phyloP scores from a whole-genome alignment of 2,888 invertebrate genomes.

The Cremastinae sp. region DNA sequence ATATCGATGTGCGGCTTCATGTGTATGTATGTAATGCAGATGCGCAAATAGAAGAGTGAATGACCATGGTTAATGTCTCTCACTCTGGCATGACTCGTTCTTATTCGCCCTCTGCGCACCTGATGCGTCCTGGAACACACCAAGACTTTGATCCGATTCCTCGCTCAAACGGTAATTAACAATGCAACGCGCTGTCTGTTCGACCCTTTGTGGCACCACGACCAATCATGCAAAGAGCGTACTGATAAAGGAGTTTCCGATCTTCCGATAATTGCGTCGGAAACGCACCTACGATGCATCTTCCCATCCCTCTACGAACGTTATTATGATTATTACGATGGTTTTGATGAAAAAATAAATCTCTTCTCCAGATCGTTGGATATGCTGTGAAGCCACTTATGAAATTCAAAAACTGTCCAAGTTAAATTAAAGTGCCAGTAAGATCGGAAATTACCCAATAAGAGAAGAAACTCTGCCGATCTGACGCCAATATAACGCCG shows the following conservation, averaged over 20 bases:
- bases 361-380: constrained; percentile 6
- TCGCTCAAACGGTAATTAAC: constrained; percentile 18
- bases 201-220: neutral
- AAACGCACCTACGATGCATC: too few relatives aligned
- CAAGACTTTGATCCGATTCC: constrained; percentile 38
- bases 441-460: constrained; percentile 60
- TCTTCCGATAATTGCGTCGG: too few relatives aligned
- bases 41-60: constrained; percentile 6
- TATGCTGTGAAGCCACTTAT: constrained; percentile 37
- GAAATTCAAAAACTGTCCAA: constrained; percentile 69
- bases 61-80: too few relatives aligned
- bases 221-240: too few relatives aligned
- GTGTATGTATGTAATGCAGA: neutral
- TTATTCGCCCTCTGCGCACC: neutral
- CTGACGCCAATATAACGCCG: constrained; percentile 42
- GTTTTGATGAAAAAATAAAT: neutral
- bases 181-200: neutral
- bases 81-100: constrained; percentile 23
- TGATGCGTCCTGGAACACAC: constrained; percentile 12
- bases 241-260: too few relatives aligned
- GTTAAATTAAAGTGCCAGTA: constrained; percentile 69
- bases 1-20: constrained; percentile 16
- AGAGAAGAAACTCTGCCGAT: neutral
- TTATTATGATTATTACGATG: too few relatives aligned
- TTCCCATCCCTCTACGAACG: too few relatives aligned